These are phyloP conservation scores for Uria lomvia DNA, from an alignment of 2,113 vertebrate genomes.

Conservation along the genomic window DNA sequence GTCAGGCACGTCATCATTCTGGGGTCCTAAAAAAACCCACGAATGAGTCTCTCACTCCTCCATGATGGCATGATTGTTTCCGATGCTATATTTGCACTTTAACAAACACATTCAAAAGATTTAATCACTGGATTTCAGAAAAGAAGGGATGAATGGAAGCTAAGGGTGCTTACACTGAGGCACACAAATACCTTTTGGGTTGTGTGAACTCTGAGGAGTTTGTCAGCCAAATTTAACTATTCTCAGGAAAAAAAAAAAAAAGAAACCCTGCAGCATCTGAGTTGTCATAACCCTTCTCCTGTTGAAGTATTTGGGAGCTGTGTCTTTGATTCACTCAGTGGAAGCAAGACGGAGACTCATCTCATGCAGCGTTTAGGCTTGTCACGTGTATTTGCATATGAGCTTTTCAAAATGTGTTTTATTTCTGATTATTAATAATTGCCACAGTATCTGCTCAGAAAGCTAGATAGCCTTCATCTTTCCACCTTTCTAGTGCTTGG, in stretches of 20 bases:
- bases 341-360: not conserved
- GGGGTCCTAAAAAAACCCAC: not conserved
- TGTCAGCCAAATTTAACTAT: not conserved
- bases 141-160: not conserved
- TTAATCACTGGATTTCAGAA: not conserved
- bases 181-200: not conserved
- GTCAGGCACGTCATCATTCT: not conserved
- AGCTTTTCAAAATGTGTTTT: not conserved
- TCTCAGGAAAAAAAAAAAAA: not conserved
- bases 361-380: not conserved
- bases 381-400: not conserved
- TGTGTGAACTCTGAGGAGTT: not conserved
- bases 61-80: not conserved
- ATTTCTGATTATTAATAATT: not conserved
- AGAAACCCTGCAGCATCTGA: not conserved
- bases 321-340: not conserved
- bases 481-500: not conserved
- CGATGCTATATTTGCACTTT: not conserved
- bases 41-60: not conserved
- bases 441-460: not conserved
- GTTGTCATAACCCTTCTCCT: not conserved
- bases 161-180: not conserved
- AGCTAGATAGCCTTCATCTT: not conserved
- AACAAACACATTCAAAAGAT: not conserved
- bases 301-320: not conserved